Conservation (phyloP, 2,888 invertebrate genomes). For the Lithophane socia region DNA sequence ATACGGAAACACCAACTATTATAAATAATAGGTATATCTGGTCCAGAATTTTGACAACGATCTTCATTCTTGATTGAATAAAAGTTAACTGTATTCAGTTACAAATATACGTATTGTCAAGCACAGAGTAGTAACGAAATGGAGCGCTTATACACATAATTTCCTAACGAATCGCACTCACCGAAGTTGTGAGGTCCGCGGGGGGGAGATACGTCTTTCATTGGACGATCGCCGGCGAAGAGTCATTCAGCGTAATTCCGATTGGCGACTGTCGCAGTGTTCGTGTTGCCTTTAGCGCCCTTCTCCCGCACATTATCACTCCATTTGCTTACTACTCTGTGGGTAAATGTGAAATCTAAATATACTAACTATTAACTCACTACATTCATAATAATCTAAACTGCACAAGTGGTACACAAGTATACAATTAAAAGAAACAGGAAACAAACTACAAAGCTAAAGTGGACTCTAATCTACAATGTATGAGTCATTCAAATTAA, state of each 20-base stretch:
- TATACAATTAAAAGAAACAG: slow-evolving; percentile 18
- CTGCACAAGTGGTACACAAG: slow-evolving; percentile 22
- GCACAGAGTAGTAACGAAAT: slow-evolving; percentile 59
- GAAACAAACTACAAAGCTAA: slow-evolving; percentile 46
- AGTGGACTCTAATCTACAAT: slow-evolving; percentile 32
- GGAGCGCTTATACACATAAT: slow-evolving; percentile 42
- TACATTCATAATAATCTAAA: slow-evolving; percentile 33
- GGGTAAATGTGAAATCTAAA: slow-evolving; percentile 60
- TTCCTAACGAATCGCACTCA: slow-evolving; percentile 55
- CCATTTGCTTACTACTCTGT: slow-evolving; percentile 64
- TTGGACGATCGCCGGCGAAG: slow-evolving; percentile 50
- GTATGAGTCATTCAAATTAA: slow-evolving; percentile 32
- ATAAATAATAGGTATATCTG: slow-evolving; percentile 1
- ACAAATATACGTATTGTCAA: neutral
- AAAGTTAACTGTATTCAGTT: slow-evolving; percentile 19
- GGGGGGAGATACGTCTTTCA: slow-evolving; percentile 48
- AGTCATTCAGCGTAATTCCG: slow-evolving; percentile 41
- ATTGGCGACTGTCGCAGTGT: slow-evolving; percentile 44
- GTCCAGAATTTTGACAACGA: neutral
- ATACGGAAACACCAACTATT: neutral
- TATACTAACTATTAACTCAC: slow-evolving; percentile 44
- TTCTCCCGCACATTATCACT: slow-evolving; percentile 58
- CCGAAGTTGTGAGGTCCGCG: slow-evolving; percentile 59
- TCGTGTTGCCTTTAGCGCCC: slow-evolving; percentile 48
- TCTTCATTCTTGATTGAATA: slow-evolving; percentile 25